A percentile compares a stretch with the other conserved stretches of the same genome.
Evolutionary conservation across 2,113 vertebrate genomes (phyloP).

Genomic region (Lycaon pictus): DNA sequence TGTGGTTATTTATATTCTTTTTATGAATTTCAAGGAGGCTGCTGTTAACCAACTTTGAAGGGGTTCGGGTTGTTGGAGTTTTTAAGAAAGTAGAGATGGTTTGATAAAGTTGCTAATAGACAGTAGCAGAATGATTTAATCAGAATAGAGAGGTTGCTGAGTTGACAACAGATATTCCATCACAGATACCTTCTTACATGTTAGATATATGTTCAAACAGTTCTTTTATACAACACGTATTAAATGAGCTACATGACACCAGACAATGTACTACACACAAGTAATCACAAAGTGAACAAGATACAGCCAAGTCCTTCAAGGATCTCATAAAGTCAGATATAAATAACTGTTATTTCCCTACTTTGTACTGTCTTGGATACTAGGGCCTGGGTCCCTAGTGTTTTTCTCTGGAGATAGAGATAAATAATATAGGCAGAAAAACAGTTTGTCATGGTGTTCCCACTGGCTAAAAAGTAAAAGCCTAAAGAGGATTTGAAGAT

Average conservation of each 20-base stretch:
- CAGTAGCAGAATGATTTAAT: background rate
- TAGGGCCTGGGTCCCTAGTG: background rate
- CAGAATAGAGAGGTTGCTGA: background rate
- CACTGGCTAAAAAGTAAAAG: background rate
- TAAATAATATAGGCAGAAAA: background rate
- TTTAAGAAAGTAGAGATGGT: background rate
- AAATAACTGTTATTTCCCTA: background rate
- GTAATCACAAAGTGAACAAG: background rate
- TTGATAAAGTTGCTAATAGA: background rate
- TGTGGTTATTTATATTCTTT: background rate
- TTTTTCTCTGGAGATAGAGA: background rate
- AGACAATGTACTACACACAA: background rate
- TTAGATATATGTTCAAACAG: background rate
- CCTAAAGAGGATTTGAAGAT: background rate
- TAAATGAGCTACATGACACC: background rate
- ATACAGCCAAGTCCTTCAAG: background rate
- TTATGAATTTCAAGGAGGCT: background rate
- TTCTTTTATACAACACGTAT: background rate
- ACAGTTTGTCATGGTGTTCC: background rate
- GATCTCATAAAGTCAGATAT: background rate
- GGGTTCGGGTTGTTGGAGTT: background rate
- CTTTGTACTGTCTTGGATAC: background rate
- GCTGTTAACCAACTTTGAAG: background rate
- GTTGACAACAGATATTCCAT: background rate
- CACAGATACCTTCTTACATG: background rate